A percentile compares a stretch with the other conserved stretches of the same genome.
Evolutionary conservation across 2,113 vertebrate genomes (phyloP).

Genomic region (Gavia stellata): DNA sequence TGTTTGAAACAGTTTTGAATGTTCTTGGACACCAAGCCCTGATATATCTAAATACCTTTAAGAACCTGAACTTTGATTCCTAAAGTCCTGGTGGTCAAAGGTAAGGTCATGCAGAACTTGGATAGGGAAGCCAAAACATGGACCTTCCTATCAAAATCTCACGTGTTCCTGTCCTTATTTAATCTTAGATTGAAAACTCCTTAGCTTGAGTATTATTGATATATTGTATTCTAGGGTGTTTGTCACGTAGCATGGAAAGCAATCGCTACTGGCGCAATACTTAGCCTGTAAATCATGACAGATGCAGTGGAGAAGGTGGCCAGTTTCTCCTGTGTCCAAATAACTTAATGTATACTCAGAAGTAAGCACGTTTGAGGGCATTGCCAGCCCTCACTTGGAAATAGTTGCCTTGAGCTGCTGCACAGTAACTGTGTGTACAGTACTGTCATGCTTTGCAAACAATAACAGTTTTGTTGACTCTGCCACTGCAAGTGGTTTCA

Average conservation of each 20-base stretch:
- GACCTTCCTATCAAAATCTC: neutral
- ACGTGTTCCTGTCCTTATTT: neutral
- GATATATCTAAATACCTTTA: neutral
- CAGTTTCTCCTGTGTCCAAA: neutral
- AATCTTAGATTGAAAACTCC: neutral
- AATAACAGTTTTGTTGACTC: neutral
- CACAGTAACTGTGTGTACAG: neutral
- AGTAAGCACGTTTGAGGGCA: neutral
- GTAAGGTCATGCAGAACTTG: neutral
- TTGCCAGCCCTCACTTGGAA: neutral
- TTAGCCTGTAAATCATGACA: neutral
- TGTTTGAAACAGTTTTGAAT: neutral
- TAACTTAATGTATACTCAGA: neutral
- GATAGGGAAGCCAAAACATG: neutral
- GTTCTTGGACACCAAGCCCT: neutral
- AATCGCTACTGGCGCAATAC: neutral
- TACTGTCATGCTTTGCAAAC: neutral
- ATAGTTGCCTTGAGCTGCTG: neutral
- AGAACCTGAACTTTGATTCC: neutral
- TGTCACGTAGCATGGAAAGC: neutral
- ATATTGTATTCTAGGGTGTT: neutral
- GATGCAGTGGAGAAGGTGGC: neutral
- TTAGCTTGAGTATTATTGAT: neutral
- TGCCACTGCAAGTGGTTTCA: neutral
- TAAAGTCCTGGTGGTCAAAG: neutral